Evolutionary conservation across 2,797 vertebrate species (phyloP), one percentile per base, ranked within the genome.

Genomic region (Lerista edwardsae): DNA sequence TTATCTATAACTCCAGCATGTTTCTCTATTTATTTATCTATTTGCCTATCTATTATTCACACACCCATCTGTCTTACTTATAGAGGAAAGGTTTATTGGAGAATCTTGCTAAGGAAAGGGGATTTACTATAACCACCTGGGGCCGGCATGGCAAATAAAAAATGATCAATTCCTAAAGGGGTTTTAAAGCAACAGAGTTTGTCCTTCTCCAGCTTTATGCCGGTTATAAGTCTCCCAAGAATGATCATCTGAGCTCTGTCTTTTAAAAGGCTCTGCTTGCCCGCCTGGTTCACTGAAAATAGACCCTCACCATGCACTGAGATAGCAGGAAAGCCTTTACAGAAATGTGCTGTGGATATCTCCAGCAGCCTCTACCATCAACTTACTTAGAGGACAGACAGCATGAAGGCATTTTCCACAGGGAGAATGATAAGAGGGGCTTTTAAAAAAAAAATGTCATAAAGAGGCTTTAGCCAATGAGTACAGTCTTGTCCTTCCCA

Each of bases 91-190:
- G 80, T 75, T 87, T 92, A 90, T 91, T 82, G 91, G 75, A 82
- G 83, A 90, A 71, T 88, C 82, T 86, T 80, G 64, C 76, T 86
- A 81, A 89, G 88, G 91, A 86, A 82, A 90, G 65, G 59, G 86
- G 90, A 93, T 94, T 93, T 93, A 93, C 89, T 92, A 36, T 85
- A 88, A 90, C 85, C 90, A 82, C 76, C 73, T 85, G n/a, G 51
- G 88, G 78, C 86, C 44, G 78, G 59, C 55, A 86, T 73, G 86
- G 82, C 79, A n/a, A 82, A 86, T 81, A 73, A 91, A 92, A 93
- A 91, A 80, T 87, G 88, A 93, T 91, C 80, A 84, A 41, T 83
- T 93, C 74, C 86, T 92, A 90, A 88, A 90, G 92, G 87, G 31
- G 82, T 86, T 91, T 93, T 90, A 89, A 93, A 90, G 64, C 73